Evolutionary conservation across 2,113 vertebrate species (phyloP).

Genomic region (Microcebus griseorufus): DNA sequence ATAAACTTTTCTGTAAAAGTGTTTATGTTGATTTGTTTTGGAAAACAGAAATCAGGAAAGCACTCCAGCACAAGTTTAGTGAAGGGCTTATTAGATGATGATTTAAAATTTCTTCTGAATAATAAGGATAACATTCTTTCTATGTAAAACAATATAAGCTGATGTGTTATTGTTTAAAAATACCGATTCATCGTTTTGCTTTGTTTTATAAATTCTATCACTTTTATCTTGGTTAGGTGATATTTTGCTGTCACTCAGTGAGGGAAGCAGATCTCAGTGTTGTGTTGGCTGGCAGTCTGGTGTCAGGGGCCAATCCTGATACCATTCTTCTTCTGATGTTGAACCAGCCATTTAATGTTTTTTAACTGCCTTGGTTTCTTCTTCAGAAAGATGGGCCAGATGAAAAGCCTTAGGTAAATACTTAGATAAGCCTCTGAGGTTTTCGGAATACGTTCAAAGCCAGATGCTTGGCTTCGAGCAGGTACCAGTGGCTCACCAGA

Average conservation of each 20-base stretch:
- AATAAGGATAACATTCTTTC: neutral
- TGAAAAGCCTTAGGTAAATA: constrained; percentile 31
- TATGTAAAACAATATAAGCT: neutral
- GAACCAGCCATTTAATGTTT: neutral
- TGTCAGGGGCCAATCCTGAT: neutral
- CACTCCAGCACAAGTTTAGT: neutral
- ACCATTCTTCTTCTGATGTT: neutral
- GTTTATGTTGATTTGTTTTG: neutral
- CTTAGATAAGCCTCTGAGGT: neutral
- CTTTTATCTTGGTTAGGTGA: neutral
- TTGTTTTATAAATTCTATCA: neutral
- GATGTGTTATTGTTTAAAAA: neutral
- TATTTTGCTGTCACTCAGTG: neutral
- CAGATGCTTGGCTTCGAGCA: neutral
- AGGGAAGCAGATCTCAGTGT: neutral
- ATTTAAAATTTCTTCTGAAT: neutral
- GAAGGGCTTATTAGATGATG: neutral
- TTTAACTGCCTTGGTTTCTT: constrained; percentile 32
- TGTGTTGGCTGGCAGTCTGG: neutral
- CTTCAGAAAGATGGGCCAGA: constrained; percentile 28
- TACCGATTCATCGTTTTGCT: neutral
- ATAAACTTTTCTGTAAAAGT: neutral
- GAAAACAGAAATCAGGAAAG: neutral
- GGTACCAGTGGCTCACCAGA: neutral
- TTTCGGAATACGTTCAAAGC: neutral